Evolutionary conservation across 2,888 invertebrate genomes (phyloP), one percentile per base, ranked within the genome.

Genomic region (Lepidonotus clava): DNA sequence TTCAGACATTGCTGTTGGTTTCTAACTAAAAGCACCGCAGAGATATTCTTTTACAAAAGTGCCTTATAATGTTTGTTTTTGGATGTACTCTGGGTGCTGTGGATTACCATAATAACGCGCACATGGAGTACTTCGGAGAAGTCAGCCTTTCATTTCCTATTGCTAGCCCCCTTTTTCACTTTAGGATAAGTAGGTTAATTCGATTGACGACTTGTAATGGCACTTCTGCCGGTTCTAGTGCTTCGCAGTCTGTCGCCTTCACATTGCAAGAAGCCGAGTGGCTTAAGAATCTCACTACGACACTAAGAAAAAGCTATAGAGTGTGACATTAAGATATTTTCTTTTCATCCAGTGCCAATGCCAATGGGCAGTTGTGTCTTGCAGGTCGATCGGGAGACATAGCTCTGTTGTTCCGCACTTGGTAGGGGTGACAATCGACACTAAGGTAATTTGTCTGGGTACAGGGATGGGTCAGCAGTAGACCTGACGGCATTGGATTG

Each of bases 101-200:
- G n/a, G n/a, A n/a, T n/a, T n/a, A n/a, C n/a, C n/a, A n/a, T n/a
- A n/a, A n/a, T n/a, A n/a, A n/a, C n/a, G n/a, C n/a, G n/a, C n/a
- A n/a, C n/a, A n/a, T n/a, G n/a, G n/a, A n/a, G n/a, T n/a, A n/a
- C n/a, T n/a, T n/a, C n/a, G n/a, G n/a, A n/a, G n/a, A n/a, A n/a
- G n/a, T n/a, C n/a, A n/a, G 36, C 24, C n/a, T 28, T 21, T 80
- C 4, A 46, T 2, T 46, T 2, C 24, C 46, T 28, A 41, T 24
- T 46, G 32, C 0, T 46, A 28, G 24, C 51, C 28, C 46, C 41
- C 8, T 76, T 41, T 41, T 46, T 32, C 2, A 24, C 38, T 41
- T 1, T 2, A 1, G n/a, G 28, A 77, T 77, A 77, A 77, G 77
- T 77, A 28, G 77, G 77, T 77, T 77, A 77, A 80, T 21, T 80